These are phyloP conservation scores for Bombyx mandarina DNA, from an alignment of 1,140 invertebrate genomes.

Conservation along the genomic window DNA sequence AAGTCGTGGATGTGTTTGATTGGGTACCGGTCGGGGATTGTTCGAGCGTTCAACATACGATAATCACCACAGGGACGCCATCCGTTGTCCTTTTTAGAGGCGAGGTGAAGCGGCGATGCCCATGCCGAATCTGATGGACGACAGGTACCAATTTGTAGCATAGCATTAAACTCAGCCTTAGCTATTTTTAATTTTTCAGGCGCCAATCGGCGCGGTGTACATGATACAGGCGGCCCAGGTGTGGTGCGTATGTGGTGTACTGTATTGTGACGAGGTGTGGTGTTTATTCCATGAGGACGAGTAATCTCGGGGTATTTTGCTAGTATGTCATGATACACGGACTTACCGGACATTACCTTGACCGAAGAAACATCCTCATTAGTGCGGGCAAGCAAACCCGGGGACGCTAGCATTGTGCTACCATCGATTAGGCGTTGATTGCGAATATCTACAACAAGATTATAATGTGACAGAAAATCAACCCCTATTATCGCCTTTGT, in stretches of 20 bases:
- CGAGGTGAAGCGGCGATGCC: not conserved
- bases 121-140: not conserved
- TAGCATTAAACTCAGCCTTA: not conserved
- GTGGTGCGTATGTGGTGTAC: too few relatives aligned
- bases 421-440: too few relatives aligned
- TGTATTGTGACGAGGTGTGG: too few relatives aligned
- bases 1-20: not conserved
- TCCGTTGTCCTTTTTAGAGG: not conserved
- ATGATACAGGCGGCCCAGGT: not conserved
- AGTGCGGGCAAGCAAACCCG: too few relatives aligned
- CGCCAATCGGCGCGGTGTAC: not conserved
- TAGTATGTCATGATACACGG: too few relatives aligned
- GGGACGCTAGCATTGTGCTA: too few relatives aligned
- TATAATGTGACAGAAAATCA: too few relatives aligned
- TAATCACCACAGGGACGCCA: slow-evolving; percentile 1
- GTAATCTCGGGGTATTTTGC: too few relatives aligned
- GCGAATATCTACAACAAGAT: too few relatives aligned
- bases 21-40: not conserved
- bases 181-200: not conserved
- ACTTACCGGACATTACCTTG: too few relatives aligned
- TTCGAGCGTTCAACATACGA: not conserved
- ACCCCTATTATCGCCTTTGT: not conserved
- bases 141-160: not conserved
- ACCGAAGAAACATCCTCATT: too few relatives aligned
- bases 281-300: too few relatives aligned